Conservation (phyloP, 1,140 invertebrate species). For the Cherax quadricarinatus region DNA sequence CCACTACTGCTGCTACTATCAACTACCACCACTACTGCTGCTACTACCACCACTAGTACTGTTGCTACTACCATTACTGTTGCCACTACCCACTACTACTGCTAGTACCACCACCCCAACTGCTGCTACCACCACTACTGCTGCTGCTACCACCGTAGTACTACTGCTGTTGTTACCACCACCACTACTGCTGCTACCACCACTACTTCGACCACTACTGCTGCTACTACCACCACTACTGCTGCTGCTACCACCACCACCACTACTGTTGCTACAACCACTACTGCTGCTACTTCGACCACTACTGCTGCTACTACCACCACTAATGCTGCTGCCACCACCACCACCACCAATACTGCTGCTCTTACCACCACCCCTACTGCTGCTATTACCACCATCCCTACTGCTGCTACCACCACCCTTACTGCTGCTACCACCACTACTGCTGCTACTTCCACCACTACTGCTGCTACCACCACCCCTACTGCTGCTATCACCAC, state of each 20-base stretch:
- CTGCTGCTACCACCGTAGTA: no score
- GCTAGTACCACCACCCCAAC: no score
- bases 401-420: not conserved
- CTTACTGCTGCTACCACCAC: not conserved
- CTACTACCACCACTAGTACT: not conserved
- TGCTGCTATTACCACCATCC: not conserved
- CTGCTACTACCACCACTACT: not conserved
- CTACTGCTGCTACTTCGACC: no score
- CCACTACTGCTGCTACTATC: not conserved
- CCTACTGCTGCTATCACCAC: no score
- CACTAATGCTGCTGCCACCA: not conserved
- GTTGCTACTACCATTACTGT: no score
- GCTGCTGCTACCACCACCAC: not conserved
- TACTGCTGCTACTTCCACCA: not conserved
- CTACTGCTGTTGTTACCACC: not conserved
- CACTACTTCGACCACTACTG: not conserved
- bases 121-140: no score
- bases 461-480: no score
- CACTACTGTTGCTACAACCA: not conserved
- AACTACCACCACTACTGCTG: not conserved
- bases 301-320: no score
- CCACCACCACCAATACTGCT: not conserved
- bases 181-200: not conserved
- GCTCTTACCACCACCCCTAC: not conserved
- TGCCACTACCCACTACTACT: no score